Evolutionary conservation across 2,888 invertebrate species (phyloP).

Genomic region (Formica aserva): DNA sequence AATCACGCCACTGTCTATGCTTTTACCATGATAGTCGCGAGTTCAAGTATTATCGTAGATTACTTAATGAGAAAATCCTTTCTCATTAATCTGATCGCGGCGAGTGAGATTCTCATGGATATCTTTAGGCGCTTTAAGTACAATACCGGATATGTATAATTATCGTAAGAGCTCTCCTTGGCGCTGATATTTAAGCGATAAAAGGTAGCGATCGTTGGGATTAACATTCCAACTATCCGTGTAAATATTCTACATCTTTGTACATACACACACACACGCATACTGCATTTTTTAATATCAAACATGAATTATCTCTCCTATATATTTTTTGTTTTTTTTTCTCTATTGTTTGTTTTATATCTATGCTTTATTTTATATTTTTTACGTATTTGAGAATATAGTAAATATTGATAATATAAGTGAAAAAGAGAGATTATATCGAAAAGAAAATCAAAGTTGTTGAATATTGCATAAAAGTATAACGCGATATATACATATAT

Average conservation of each 20-base stretch:
- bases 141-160: constrained; percentile 9
- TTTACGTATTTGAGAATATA: neutral
- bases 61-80: constrained; percentile 14
- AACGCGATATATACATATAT: neutral
- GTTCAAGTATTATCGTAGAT: neutral
- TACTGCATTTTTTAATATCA: neutral
- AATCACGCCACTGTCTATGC: neutral
- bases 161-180: neutral
- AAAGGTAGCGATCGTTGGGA: neutral
- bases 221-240: neutral
- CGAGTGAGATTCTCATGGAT: neutral
- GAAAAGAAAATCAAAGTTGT: neutral
- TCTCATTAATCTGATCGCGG: neutral
- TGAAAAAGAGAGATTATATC: constrained; percentile 10
- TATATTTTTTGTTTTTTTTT: neutral
- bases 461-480: constrained; percentile 37
- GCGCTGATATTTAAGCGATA: neutral
- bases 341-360: neutral
- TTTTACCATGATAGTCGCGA: constrained; percentile 10
- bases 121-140: neutral
- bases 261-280: neutral
- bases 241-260: constrained; percentile 9
- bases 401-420: neutral
- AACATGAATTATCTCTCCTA: neutral
- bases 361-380: neutral